A percentile compares a stretch with the other conserved stretches of the same genome.
Conservation (phyloP, 2,113 vertebrate genomes). For the Mus spicilegus region DNA sequence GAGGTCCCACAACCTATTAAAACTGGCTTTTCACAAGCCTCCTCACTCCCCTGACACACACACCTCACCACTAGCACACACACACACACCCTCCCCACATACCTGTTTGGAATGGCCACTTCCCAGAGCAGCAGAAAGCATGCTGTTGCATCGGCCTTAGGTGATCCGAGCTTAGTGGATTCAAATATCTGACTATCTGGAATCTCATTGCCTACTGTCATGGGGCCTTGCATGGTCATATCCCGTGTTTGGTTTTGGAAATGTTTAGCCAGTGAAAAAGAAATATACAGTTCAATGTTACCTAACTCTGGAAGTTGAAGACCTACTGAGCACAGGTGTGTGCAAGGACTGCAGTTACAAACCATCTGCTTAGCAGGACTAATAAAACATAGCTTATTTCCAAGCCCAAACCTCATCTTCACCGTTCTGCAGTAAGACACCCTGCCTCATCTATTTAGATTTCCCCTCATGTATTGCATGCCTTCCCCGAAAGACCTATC, state of each 20-base stretch:
- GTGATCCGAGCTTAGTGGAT: neutral
- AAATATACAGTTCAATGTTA: neutral
- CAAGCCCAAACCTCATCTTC: neutral
- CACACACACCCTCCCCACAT: neutral
- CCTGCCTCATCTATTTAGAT: neutral
- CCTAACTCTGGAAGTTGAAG: neutral
- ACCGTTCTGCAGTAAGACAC: neutral
- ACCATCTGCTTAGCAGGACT: neutral
- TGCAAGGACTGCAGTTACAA: neutral
- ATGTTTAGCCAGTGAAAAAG: neutral
- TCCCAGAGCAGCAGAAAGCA: neutral
- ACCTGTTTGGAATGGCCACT: neutral
- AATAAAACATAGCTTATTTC: neutral
- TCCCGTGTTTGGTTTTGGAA: neutral
- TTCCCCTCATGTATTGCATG: neutral
- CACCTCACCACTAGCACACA: neutral
- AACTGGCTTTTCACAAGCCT: neutral
- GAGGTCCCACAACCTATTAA: neutral
- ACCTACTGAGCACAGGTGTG: neutral
- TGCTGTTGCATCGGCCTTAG: fast-evolving
- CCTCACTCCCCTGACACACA: neutral
- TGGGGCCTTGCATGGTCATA: neutral
- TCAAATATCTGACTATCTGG: neutral
- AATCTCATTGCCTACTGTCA: neutral
- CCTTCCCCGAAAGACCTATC: neutral